These are phyloP conservation scores for Hippocampus comes DNA, from an alignment of 2,113 vertebrate species.

Conservation along the genomic window DNA sequence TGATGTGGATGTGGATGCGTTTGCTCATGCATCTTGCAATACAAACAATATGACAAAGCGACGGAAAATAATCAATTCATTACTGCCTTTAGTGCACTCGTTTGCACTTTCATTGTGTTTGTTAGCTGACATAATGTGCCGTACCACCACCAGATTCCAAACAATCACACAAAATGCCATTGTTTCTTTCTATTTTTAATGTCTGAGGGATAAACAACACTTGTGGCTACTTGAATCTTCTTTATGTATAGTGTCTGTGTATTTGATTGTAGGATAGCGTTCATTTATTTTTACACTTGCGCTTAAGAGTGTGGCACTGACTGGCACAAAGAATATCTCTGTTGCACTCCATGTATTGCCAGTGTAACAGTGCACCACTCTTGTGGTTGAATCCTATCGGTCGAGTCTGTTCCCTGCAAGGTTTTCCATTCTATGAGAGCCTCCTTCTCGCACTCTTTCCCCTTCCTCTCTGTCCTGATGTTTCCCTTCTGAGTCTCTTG, in stretches of 20 bases:
- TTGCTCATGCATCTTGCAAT: conserved; percentile 22
- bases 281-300: not conserved
- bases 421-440: conserved; percentile 13
- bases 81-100: conserved; percentile 45
- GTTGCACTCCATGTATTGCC: conserved; percentile 48
- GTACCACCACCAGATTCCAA: not conserved
- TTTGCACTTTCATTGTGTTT: not conserved
- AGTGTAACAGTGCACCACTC: conserved; percentile 44
- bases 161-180: not conserved
- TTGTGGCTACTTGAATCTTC: not conserved
- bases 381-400: conserved; percentile 52
- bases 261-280: not conserved
- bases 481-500: conserved; percentile 24
- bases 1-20: conserved; percentile 30
- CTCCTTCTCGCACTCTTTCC: conserved; percentile 14
- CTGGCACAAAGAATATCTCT: conserved; percentile 44
- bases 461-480: not conserved
- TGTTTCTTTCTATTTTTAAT: no score
- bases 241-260: no score
- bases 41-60: conserved; percentile 7
- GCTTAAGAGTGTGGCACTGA: not conserved
- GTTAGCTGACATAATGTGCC: not conserved
- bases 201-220: no score
- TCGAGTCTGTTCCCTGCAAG: conserved; percentile 55
- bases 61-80: conserved; percentile 45